Conservation (phyloP, 2,888 invertebrate genomes). For the Tipula confusa region DNA sequence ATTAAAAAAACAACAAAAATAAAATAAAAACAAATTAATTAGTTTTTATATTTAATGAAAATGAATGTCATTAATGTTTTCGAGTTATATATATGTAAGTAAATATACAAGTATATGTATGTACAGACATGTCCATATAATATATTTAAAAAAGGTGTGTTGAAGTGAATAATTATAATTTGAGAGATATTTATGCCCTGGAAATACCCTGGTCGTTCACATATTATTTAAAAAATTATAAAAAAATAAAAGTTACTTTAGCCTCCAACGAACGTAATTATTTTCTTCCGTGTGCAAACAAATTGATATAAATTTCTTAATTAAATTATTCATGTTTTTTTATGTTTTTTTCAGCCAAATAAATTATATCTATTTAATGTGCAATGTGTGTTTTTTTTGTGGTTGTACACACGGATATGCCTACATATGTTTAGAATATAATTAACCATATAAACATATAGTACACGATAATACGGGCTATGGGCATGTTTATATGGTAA, state of each 20-base stretch:
- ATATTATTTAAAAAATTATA: background rate
- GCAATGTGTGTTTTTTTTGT: background rate
- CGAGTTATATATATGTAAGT: background rate
- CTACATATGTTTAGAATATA: background rate
- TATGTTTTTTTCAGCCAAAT: background rate
- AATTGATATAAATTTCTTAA: constrained; percentile 3
- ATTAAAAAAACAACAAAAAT: too few relatives aligned
- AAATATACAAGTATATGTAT: too few relatives aligned
- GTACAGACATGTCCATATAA: too few relatives aligned
- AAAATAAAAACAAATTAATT: background rate
- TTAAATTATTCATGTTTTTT: background rate
- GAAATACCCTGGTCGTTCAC: background rate
- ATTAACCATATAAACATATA: background rate
- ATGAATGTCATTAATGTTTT: constrained; percentile 14
- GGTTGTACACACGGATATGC: too few relatives aligned
- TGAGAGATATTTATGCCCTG: background rate
- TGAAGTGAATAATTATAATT: constrained; percentile 3
- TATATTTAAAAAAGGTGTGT: background rate
- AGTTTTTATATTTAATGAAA: constrained; percentile 3
- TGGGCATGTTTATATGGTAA: background rate
- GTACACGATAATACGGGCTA: background rate
- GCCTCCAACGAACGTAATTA: background rate
- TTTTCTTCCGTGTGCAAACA: constrained; percentile 12
- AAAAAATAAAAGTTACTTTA: background rate
- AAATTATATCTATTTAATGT: constrained; percentile 3